Evolutionary conservation across 2,888 invertebrate species (phyloP), one percentile per base, ranked within the genome.

Genomic region (Minunthozetes semirufus): DNA sequence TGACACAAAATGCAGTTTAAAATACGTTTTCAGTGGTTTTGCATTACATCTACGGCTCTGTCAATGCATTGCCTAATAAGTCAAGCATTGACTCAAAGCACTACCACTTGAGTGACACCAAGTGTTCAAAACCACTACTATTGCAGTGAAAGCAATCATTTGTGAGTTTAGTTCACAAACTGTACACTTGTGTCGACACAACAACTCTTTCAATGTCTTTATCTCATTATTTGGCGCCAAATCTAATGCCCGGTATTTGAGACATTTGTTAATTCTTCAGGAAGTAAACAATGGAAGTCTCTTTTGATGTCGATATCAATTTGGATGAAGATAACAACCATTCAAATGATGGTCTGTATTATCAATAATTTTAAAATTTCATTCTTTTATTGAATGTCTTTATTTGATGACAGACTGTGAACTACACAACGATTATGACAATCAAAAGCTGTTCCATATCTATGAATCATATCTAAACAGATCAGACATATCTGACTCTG

Each of bases 371-470:
- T 48, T 48, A 9, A 48, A 48, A n/a, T n/a, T n/a, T 53, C 53
- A n/a, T 53, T 53, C 53, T 19, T 5, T 59, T n/a, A 59, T 5
- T 11, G 3, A 17, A 22, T 59, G 33, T 19, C 17, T 15, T 38
- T 6, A 1, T 3, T 19, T 66, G 56, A 19, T n/a, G 22, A 29
- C 13, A 25, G 38, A 66, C 66, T 27, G 38, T n/a, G n/a, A 38
- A 66, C n/a, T 33, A 25, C 66, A 33, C 66, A 38, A 33, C 66
- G 66, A 66, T 33, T 66, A 33, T 17, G 66, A 66, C 66, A 66
- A 66, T 29, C 66, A 66, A n/a, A 66, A 66, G 66, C 19, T 66
- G 3, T 66, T 66, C 38, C 1, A 29, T 19, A 19, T 66, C 38
- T 66, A 29, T 29, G 66, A 66, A n/a, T 38, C 17, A n/a, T 66